phyloP scores from a whole-genome alignment of 1,140 invertebrate genomes.

The Zaprionus ghesquierei region DNA sequence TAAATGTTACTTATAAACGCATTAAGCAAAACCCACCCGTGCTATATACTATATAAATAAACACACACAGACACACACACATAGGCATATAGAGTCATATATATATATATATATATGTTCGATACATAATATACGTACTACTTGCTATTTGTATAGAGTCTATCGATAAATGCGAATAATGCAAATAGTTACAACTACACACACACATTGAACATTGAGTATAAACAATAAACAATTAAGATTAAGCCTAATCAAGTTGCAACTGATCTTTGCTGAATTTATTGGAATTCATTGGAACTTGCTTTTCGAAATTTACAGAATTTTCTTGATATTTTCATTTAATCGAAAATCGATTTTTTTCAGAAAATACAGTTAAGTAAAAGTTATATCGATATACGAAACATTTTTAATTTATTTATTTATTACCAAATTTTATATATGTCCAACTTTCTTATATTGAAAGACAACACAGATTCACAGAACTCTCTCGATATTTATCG shows the following conservation, averaged over 20 bases:
- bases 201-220: not conserved
- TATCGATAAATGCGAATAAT: conserved; percentile 1
- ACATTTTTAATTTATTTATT: no score
- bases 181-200: not conserved
- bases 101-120: conserved; percentile 2
- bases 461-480: no score
- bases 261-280: not conserved
- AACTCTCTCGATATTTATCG: no score
- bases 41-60: conserved; percentile 39
- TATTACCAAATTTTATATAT: no score
- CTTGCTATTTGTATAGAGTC: conserved; percentile 11
- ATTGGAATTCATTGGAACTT: not conserved
- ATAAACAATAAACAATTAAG: not conserved
- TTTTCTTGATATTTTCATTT: not conserved
- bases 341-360: no score
- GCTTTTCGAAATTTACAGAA: not conserved
- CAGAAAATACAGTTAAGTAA: no score
- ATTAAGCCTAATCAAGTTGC: not conserved
- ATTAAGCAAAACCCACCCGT: conserved; percentile 53
- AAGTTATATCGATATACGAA: no score
- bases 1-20: conserved; percentile 32
- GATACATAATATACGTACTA: conserved; percentile 14
- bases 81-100: not conserved
- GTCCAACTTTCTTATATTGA: no score
- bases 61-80: conserved; percentile 4